These are phyloP conservation scores for Psilopogon haemacephalus DNA, from an alignment of 2,113 vertebrate species.

Conservation along the genomic window DNA sequence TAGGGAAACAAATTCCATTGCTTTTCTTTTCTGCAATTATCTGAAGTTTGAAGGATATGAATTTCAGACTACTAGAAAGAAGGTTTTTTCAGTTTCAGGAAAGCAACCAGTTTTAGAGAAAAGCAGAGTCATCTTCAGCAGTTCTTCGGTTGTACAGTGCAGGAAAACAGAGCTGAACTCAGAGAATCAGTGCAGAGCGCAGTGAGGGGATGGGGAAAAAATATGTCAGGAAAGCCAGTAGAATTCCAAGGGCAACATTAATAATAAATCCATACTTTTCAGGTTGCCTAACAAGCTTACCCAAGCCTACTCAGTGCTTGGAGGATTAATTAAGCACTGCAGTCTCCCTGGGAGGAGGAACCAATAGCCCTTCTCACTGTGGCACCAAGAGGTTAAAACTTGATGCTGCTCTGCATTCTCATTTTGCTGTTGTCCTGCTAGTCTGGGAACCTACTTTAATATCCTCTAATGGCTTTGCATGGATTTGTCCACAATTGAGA, in stretches of 20 bases:
- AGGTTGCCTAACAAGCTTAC: neutral
- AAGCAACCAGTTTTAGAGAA: neutral
- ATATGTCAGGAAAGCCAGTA: neutral
- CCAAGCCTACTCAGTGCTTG: neutral
- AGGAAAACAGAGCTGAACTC: neutral
- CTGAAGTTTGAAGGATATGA: neutral
- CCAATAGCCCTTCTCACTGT: neutral
- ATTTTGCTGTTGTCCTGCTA: neutral
- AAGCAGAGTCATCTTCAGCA: neutral
- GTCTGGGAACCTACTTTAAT: neutral
- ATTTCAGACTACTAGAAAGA: neutral
- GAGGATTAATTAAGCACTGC: neutral
- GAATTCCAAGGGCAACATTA: neutral
- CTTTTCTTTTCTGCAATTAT: neutral
- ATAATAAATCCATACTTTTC: neutral
- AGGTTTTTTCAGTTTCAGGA: neutral
- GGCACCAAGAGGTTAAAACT: neutral
- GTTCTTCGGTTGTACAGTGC: neutral
- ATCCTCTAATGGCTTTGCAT: slow-evolving; percentile 12
- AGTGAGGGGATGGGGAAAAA: neutral
- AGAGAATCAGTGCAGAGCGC: accelerated
- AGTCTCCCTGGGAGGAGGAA: neutral
- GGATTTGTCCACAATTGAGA: neutral
- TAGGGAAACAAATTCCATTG: neutral
- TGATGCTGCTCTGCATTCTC: neutral